Base-by-base conservation (phyloP, 2,797 vertebrate species). In the Amblyraja radiata region DNA sequence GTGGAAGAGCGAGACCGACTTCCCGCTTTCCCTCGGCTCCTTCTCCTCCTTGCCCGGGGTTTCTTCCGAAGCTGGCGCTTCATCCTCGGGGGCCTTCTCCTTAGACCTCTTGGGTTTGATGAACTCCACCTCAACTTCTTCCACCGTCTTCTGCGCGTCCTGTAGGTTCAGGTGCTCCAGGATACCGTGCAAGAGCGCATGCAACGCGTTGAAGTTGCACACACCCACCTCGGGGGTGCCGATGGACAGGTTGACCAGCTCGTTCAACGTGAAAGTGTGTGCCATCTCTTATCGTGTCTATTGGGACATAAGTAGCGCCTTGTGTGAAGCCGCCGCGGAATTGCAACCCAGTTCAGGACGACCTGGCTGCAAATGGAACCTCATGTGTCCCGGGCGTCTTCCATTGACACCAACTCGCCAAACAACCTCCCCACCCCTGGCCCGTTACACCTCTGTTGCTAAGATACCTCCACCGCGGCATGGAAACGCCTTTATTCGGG, bases 121-220 rank as follows among this genome's bases (percentile, higher is more conserved):
- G 77, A 95, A 95, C 28, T 94, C 94, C 73, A 2, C 14, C 71
- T 94, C 94, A 0, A 94, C 94, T 8, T 94, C 94, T 0, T 94
- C 93, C 46, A 94, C 71, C 2, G 61, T 94, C 13, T 92, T 94
- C 18, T 11, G 16, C 4, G 94, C 90, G 0, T 96, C 93, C 0
- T 80, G 91, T 9, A 95, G 76, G 0, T 94, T 71, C 13, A 95
- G 93, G 14, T 95, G 95, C 0, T 96, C 95, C 93, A 95, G 93
- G 32, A 96, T 93, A 68, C 95, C 93, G 0, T 95, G 95, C 5
- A 96, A 94, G 68, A 96, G 91, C 0, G 94, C 73, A 3, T 95
- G 94, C 83, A 96, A 95, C 63, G 95, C 95, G 0, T 94, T 93
- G 83, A 95, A 94, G 90, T 95, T 96, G 25, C 96, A 94, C 1